A percentile compares a stretch with the other conserved stretches of the same genome.
phyloP scores from a whole-genome alignment of 1,140 invertebrate genomes.

The Mactra quadrangularis region DNA sequence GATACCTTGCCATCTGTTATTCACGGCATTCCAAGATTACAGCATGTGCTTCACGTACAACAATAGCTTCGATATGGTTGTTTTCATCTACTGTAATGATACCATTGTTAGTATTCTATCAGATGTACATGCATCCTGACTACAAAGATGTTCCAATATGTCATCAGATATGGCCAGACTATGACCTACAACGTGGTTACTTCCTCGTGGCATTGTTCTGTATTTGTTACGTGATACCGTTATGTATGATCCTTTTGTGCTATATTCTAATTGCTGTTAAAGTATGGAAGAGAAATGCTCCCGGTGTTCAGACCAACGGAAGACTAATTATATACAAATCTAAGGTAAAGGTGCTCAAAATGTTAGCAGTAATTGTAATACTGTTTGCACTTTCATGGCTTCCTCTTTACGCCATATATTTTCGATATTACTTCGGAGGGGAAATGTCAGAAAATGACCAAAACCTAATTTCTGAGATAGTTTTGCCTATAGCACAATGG shows the following conservation, averaged over 20 bases:
- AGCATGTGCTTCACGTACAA: slow-evolving; percentile 92
- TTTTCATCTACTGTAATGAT: slow-evolving; percentile 92
- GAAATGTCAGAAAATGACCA: slow-evolving; percentile 88
- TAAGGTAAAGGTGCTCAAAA: slow-evolving; percentile 91
- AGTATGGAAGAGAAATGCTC: slow-evolving; percentile 93
- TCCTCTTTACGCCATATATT: slow-evolving; percentile 89
- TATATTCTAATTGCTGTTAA: slow-evolving; percentile 97
- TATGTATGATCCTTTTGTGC: slow-evolving; percentile 94
- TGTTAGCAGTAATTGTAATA: slow-evolving; percentile 97
- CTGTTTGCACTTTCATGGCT: slow-evolving; percentile 97
- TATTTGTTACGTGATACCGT: slow-evolving; percentile 95
- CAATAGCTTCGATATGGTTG: slow-evolving; percentile 96
- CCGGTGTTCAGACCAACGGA: slow-evolving; percentile 85
- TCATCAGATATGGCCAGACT: slow-evolving; percentile 68
- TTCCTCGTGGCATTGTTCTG: slow-evolving; percentile 95
- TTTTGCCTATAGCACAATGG: slow-evolving; percentile 96
- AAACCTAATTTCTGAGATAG: slow-evolving; percentile 90
- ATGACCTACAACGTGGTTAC: slow-evolving; percentile 91
- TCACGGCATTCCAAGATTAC: slow-evolving; percentile 95
- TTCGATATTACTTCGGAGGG: slow-evolving; percentile 67
- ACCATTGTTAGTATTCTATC: slow-evolving; percentile 95
- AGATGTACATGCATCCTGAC: slow-evolving; percentile 80
- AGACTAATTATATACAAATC: slow-evolving; percentile 79
- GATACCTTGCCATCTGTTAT: slow-evolving; percentile 97
- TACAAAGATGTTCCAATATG: slow-evolving; percentile 66